Evolutionary conservation across 1,140 invertebrate genomes (phyloP).

Genomic region (Drosophila sp.): DNA sequence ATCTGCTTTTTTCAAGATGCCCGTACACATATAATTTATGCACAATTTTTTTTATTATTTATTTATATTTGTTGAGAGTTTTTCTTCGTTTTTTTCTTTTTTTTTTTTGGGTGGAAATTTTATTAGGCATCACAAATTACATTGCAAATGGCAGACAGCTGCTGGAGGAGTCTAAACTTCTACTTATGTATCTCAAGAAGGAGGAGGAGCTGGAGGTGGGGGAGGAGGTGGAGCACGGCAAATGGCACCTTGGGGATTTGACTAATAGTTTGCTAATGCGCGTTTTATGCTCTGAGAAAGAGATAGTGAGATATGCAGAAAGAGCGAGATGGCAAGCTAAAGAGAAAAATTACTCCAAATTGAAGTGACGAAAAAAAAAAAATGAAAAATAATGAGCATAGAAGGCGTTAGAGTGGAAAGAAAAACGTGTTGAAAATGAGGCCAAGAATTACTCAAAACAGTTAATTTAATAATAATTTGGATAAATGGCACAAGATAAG

Average conservation of each 20-base stretch:
- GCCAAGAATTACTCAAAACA: background rate
- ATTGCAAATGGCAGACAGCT: conserved; percentile 51
- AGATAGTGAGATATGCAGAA: conserved; percentile 2
- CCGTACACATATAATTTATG: conserved; percentile 54
- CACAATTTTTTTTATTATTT: conserved; percentile 41
- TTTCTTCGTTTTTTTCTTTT: background rate
- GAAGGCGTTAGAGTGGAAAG: conserved; percentile 20
- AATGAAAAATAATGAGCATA: conserved; percentile 2
- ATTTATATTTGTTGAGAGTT: conserved; percentile 54
- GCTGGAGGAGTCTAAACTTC: conserved; percentile 15
- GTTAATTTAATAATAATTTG: conserved; percentile 5
- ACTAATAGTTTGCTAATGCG: conserved; percentile 66
- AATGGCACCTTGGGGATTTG: conserved; percentile 56
- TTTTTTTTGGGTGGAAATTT: conserved; percentile 30
- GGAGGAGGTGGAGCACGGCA: conserved; percentile 11
- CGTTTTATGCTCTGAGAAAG: conserved; percentile 50
- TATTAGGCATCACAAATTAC: conserved; percentile 62
- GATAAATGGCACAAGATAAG: background rate
- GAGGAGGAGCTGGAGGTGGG: background rate
- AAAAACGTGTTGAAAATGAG: conserved; percentile 2
- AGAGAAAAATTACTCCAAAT: conserved; percentile 23
- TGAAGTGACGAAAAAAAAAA: conserved; percentile 19
- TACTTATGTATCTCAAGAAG: background rate
- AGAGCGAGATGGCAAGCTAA: conserved; percentile 20
- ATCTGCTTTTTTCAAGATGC: conserved; percentile 33